A percentile compares a stretch with the other conserved stretches of the same genome.
Evolutionary conservation across 2,888 invertebrate genomes (phyloP).

Genomic region (Sphinx pinastri): DNA sequence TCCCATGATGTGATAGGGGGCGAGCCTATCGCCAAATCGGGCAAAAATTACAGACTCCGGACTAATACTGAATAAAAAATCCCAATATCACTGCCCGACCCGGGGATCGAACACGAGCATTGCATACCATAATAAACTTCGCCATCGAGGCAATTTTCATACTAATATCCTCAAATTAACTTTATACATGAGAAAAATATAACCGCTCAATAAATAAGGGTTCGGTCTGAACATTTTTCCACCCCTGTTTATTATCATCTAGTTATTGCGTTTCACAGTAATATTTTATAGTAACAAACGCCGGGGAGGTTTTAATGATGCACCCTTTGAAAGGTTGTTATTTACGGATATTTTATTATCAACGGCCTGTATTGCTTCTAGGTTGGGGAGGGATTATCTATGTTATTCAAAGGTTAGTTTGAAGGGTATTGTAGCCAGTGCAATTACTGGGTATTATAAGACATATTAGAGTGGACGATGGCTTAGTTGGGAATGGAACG

Average conservation of each 20-base stretch:
- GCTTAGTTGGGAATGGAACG: too few species aligned
- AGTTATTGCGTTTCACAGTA: conserved; percentile 23
- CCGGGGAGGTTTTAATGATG: conserved; percentile 9
- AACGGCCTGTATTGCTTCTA: neutral
- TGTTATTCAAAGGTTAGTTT: too few species aligned
- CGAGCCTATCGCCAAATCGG: too few species aligned
- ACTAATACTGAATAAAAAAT: neutral
- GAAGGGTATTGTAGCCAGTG: too few species aligned
- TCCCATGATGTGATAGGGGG: neutral
- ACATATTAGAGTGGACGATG: too few species aligned
- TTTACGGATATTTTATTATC: conserved; percentile 18
- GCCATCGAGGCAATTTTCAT: neutral
- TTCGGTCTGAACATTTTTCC: conserved; percentile 12
- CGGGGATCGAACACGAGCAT: too few species aligned
- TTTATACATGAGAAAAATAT: neutral
- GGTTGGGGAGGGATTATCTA: neutral
- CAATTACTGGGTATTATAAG: too few species aligned
- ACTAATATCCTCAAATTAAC: neutral
- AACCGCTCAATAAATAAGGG: conserved; percentile 2
- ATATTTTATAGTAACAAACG: conserved; percentile 25
- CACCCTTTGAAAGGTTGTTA: conserved; percentile 16
- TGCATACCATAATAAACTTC: too few species aligned
- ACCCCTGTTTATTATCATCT: conserved; percentile 20
- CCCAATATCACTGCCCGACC: too few species aligned
- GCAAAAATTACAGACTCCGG: too few species aligned